phyloP scores from a whole-genome alignment of 2,888 invertebrate species.

The Drosophila austrosaltans region DNA sequence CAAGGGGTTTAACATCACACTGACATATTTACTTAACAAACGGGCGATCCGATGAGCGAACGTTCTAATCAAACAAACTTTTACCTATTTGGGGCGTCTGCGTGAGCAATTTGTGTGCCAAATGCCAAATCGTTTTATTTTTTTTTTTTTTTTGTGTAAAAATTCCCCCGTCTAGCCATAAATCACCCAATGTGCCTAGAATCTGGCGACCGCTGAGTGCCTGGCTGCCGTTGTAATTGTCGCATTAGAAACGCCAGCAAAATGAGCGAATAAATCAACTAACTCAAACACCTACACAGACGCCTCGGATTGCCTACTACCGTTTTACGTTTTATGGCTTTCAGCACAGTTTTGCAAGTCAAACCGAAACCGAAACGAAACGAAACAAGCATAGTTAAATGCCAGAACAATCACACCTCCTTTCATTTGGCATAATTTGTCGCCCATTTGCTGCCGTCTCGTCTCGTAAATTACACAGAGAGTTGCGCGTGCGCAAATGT shows the following conservation, averaged over 20 bases:
- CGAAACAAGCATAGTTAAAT: conserved; percentile 62
- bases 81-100: conserved; percentile 50
- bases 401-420: conserved; percentile 71
- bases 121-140: conserved; percentile 66
- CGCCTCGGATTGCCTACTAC: conserved; percentile 26
- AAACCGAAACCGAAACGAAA: conserved; percentile 19
- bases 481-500: conserved; percentile 73
- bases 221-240: conserved; percentile 59
- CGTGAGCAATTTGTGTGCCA: conserved; percentile 65
- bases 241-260: conserved; percentile 75
- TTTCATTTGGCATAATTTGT: conserved; percentile 74
- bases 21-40: conserved; percentile 77
- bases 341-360: conserved; percentile 43
- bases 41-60: conserved; percentile 42
- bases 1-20: conserved; percentile 38
- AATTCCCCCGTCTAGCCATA: conserved; percentile 67
- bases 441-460: conserved; percentile 70
- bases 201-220: conserved; percentile 48
- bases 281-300: conserved; percentile 55
- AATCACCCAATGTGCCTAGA: conserved; percentile 71
- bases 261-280: conserved; percentile 72
- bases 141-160: conserved; percentile 33
- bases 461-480: conserved; percentile 61
- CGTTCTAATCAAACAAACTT: conserved; percentile 62
- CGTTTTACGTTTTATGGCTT: conserved; percentile 51